phyloP scores from a whole-genome alignment of 2,888 invertebrate genomes.

The Leucoptera coffeella region DNA sequence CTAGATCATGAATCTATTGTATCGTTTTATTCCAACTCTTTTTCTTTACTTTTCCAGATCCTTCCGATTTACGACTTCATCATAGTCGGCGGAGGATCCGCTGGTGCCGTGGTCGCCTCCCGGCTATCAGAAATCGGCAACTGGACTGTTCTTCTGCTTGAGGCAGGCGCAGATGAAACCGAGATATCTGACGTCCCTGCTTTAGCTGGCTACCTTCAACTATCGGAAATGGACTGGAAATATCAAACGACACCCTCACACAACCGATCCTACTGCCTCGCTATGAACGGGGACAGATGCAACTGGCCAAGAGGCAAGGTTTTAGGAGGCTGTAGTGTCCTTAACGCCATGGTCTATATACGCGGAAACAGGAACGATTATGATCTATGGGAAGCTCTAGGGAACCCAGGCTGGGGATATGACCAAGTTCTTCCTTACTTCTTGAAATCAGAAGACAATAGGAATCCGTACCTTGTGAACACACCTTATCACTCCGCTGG shows the following conservation, averaged over 20 bases:
- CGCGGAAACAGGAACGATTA: constrained; percentile 83
- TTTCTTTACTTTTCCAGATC: constrained; percentile 39
- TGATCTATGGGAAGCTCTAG: constrained; percentile 77
- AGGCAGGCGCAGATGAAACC: constrained; percentile 84
- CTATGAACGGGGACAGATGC: constrained; percentile 81
- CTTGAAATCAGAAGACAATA: constrained; percentile 80
- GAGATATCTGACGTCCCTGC: constrained; percentile 86
- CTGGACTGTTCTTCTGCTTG: constrained; percentile 78
- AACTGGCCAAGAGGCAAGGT: constrained; percentile 92
- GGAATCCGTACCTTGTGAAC: constrained; percentile 72
- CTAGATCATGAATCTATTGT: no score
- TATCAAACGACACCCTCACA: constrained; percentile 78
- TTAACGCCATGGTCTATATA: constrained; percentile 90
- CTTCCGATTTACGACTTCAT: constrained; percentile 79
- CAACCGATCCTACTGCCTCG: constrained; percentile 76
- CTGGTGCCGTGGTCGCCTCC: constrained; percentile 83
- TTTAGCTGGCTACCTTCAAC: constrained; percentile 76
- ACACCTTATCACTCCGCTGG: constrained; percentile 73
- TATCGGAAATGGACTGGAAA: constrained; percentile 87
- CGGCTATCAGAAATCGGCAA: constrained; percentile 73
- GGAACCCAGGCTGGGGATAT: constrained; percentile 84
- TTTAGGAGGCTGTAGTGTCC: constrained; percentile 79
- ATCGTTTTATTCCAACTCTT: background rate
- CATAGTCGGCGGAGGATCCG: constrained; percentile 82
- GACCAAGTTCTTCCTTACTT: constrained; percentile 78